Evolutionary conservation across 2,797 vertebrate genomes (phyloP).

Genomic region (Anomalospiza imberbis): DNA sequence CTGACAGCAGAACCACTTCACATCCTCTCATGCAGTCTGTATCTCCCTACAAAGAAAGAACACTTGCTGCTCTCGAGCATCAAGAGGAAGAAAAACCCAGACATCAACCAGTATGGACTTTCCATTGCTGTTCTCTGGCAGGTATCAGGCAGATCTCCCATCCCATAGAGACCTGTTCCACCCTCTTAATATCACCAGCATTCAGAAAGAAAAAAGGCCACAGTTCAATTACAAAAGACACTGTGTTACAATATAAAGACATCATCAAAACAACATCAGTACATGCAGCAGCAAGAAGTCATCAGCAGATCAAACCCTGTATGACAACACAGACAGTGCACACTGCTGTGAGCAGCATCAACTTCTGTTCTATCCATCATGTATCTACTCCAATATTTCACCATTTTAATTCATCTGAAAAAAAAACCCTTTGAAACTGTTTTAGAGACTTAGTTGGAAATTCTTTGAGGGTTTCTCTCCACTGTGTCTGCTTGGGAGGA

Average conservation of each 20-base stretch:
- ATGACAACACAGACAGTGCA: fast-evolving
- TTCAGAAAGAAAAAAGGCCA: not conserved
- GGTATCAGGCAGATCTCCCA: not conserved
- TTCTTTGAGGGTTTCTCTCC: not conserved
- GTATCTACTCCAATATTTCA: not conserved
- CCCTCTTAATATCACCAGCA: not conserved
- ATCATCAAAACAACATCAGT: not conserved
- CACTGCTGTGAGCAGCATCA: not conserved
- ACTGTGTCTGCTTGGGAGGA: not conserved
- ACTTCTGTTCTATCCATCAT: not conserved
- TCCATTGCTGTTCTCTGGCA: not conserved
- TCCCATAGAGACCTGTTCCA: not conserved
- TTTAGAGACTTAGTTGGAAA: not conserved
- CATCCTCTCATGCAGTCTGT: not conserved
- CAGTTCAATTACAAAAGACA: not conserved
- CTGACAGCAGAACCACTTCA: not conserved
- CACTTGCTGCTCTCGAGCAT: not conserved
- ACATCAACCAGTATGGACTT: fast-evolving
- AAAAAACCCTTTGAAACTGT: not conserved
- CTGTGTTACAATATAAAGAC: not conserved
- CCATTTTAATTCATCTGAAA: not conserved
- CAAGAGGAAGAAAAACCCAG: not conserved
- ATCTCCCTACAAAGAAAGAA: not conserved
- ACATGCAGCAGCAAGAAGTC: not conserved
- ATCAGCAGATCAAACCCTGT: fast-evolving